Base-by-base conservation (phyloP, 2,797 vertebrate genomes). In the Sibirionetta formosa region DNA sequence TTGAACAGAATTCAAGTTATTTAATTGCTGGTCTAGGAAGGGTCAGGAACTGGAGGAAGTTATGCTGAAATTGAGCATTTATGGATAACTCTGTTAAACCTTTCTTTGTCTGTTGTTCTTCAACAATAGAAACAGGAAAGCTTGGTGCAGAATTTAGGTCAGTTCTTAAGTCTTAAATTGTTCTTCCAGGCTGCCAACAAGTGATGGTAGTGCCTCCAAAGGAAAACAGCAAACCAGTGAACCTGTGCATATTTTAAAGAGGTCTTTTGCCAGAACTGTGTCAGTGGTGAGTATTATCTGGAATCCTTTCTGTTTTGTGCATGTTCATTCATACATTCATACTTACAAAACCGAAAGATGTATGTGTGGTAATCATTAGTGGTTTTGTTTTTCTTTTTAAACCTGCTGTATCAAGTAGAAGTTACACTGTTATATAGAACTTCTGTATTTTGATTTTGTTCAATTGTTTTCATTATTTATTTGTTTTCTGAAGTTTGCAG, bases 161-260 rank as follows among this genome's bases (percentile, higher is more conserved):
- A 31, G 8, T 86, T 90, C 19, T 80, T 11, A 86, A 66, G 91
- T 75, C 19, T 78, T 11, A 86, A 66, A 92, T 75, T 96, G 22
- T 95, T 36, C 71, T 96, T 86, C 58, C 68, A 99, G 99, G 97
- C 98, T 99, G 91, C 99, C 99, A 63, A 99, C 99, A 56, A 99
- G 99, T 96, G 99, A 99, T 95, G 99, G 99, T 73, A 99, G 99
- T 91, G 98, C 99, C 26, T 98, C 99, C 18, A 99, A 99, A 98
- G 99, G 99, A 75, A 99, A 99, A 89, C 99, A 99, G 97, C 99
- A 99, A 97, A 99, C 99, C 53, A 99, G 99, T 92, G 99, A 99
- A 92, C 99, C 99, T 3, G 99, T 99, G 29, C 99, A 99, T 91
- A 99, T 99, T 97, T 98, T 99, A 48, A 99, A 99, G 96, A 98